Evolutionary conservation across 92 coral and sea anemone genomes (phyloP), one percentile per base, ranked within the genome.

Genomic region (Desmophyllum pertusum): DNA sequence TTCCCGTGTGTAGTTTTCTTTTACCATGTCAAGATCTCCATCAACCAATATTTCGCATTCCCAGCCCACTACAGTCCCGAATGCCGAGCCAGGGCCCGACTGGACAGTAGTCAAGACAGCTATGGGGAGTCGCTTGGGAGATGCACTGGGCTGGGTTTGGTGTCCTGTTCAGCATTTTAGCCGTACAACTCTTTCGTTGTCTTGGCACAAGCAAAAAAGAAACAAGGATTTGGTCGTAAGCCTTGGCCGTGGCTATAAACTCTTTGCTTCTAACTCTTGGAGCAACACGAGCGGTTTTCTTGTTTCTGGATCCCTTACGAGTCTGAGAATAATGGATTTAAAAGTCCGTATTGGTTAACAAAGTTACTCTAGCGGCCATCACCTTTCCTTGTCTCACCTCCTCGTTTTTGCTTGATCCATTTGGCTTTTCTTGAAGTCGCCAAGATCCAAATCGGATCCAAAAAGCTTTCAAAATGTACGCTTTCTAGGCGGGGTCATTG

Each of bases 121-220:
- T 41, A 19, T 95, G 98, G 98, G 91, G 93, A 45, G 31, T 87
- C 31, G 93, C 92, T 11, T 95, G 98, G 98, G 91, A 95, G 40
- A 37, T 93, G 3, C 98, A 95, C 76, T 95, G 91, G 87, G 90
- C 91, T 36, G 94, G 98, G 6, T 88, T 95, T 42, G 96, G 98
- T 10, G 69, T 83, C 27, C 37, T 70, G 31, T 95, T 88, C 70
- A 80, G 89, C 45, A 62, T 90, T 11, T 64, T 93, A 53, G 96
- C 96, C 10, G 39, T 85, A 15, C 90, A 79, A n/a, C 85, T 86
- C 95, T 39, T n/a, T 89, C 19, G 5, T 87, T 19, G 91, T 91
- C 21, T 41, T 93, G 39, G 43, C 84, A 2, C 90, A 88, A n/a
- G 82, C 61, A 5, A 67, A 19, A 29, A 66, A 46, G 33, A 65